Conservation (phyloP, 2,113 vertebrate genomes). For the Poicephalus meyeri region DNA sequence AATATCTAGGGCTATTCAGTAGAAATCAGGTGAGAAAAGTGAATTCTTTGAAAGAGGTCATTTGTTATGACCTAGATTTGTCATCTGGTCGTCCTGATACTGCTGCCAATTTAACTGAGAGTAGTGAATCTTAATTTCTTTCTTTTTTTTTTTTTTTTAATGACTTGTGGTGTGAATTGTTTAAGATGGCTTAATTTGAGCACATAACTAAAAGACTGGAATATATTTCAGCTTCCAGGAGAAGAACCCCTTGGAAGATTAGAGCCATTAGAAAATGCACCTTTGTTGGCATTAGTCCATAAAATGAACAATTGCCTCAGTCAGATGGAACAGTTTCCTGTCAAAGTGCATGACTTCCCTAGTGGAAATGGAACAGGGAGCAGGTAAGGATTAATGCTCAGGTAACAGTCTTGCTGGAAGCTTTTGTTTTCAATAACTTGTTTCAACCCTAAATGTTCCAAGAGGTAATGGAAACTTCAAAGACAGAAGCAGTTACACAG, state of each 20-base stretch:
- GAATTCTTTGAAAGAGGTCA: not conserved
- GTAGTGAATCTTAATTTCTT: not conserved
- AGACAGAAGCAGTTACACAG: not conserved
- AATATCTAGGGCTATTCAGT: not conserved
- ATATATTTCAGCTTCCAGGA: conserved; percentile 84
- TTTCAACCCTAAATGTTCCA: not conserved
- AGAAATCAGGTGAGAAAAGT: not conserved
- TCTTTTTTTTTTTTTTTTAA: not conserved
- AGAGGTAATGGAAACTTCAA: not conserved
- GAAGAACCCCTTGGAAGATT: conserved; percentile 88
- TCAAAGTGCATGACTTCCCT: conserved; percentile 98
- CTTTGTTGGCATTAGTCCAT: conserved; percentile 92
- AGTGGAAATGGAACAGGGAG: conserved; percentile 98
- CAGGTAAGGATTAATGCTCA: conserved; percentile 85
- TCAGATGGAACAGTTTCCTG: conserved; percentile 99
- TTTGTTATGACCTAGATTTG: not conserved
- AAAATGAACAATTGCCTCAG: conserved; percentile 99
- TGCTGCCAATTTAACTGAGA: not conserved
- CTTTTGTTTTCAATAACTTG: not conserved
- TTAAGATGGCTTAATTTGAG: not conserved
- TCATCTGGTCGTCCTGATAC: not conserved
- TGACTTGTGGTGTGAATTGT: not conserved
- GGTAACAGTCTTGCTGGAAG: conserved; percentile 8
- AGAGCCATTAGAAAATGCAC: conserved; percentile 88
- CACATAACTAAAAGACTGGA: not conserved